These are phyloP conservation scores for Pseudonaja textilis DNA, from an alignment of 2,113 vertebrate genomes.

Conservation along the genomic window DNA sequence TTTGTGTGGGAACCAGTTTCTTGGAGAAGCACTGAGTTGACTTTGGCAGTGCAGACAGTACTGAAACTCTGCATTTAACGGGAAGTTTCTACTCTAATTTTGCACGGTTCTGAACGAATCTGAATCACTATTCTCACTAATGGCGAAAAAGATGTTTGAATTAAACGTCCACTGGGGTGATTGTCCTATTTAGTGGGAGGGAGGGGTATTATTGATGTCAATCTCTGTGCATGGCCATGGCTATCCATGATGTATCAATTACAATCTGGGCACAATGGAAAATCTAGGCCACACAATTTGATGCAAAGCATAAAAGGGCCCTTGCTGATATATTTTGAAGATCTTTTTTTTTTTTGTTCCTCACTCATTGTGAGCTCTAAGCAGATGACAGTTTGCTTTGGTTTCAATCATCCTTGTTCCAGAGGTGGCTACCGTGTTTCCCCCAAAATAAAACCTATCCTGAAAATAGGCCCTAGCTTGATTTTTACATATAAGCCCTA, in stretches of 20 bases:
- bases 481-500: no score
- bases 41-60: background rate
- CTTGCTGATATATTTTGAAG: background rate
- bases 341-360: background rate
- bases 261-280: background rate
- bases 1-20: background rate
- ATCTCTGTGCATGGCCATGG: conserved; percentile 12
- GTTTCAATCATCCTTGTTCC: background rate
- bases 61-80: conserved; percentile 33
- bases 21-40: background rate
- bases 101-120: conserved; percentile 49
- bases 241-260: conserved; percentile 23
- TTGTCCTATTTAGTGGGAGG: conserved; percentile 9
- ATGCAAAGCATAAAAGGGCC: conserved; percentile 36
- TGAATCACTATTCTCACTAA: conserved; percentile 33
- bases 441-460: no score
- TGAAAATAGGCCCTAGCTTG: no score
- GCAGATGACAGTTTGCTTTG: conserved; percentile 8
- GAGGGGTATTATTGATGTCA: background rate
- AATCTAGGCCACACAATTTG: conserved; percentile 25
- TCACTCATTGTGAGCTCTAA: conserved; percentile 33
- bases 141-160: conserved; percentile 31
- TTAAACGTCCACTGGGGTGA: conserved; percentile 8
- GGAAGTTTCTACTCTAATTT: conserved; percentile 47
- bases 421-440: background rate